phyloP scores from a whole-genome alignment of 2,888 invertebrate species.

The Troides aeacus region DNA sequence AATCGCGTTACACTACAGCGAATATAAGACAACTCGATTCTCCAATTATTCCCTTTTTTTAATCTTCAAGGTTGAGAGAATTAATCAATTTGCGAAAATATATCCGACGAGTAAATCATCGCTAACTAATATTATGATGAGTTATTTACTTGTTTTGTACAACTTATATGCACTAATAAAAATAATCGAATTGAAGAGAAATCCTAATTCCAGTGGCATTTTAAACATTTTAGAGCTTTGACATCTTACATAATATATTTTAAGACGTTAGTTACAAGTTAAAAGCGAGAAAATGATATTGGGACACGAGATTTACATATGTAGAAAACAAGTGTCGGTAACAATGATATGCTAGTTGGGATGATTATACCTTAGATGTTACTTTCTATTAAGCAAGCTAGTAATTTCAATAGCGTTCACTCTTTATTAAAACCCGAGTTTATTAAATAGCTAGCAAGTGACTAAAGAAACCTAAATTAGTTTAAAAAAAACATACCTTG shows the following conservation, averaged over 20 bases:
- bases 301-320: no score
- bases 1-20: constrained; percentile 15
- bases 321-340: no score
- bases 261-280: not conserved
- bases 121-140: not conserved
- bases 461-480: not conserved
- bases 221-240: not conserved
- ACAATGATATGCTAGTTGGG: no score
- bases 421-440: no score
- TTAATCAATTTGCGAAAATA: constrained; percentile 12
- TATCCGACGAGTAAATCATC: constrained; percentile 16
- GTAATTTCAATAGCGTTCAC: no score
- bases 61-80: constrained; percentile 14
- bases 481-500: constrained; percentile 79
- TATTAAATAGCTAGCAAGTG: no score
- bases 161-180: not conserved
- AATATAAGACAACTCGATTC: constrained; percentile 1
- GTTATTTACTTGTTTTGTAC: not conserved
- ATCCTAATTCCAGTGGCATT: not conserved
- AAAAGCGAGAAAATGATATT: no score
- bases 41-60: constrained; percentile 10
- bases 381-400: no score
- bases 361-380: no score
- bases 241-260: not conserved
- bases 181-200: not conserved